Evolutionary conservation across 2,888 invertebrate genomes (phyloP).

Genomic region (Hofmannophila pseudospretella): DNA sequence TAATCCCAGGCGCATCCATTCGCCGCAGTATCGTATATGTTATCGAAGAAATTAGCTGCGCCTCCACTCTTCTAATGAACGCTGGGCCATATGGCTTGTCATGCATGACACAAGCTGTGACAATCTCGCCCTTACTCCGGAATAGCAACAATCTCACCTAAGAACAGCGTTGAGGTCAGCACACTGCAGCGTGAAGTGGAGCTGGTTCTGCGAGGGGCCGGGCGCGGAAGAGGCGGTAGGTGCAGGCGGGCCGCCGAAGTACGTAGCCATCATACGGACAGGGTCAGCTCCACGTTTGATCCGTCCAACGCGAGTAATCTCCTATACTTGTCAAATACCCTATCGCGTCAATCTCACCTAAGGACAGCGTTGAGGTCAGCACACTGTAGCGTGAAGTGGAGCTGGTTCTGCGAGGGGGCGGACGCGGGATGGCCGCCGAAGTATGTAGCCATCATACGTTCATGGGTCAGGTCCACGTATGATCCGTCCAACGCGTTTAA

Average conservation of each 20-base stretch:
- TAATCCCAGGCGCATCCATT: too few relatives aligned
- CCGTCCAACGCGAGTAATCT: too few relatives aligned
- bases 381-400: conserved; percentile 59
- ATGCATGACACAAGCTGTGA: too few relatives aligned
- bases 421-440: conserved; percentile 74
- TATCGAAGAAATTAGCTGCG: too few relatives aligned
- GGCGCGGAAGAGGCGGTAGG: conserved; percentile 22
- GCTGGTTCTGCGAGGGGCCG: conserved; percentile 53
- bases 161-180: conserved; percentile 47
- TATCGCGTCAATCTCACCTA: conserved; percentile 49
- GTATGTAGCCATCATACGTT: conserved; percentile 87
- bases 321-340: too few relatives aligned
- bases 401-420: conserved; percentile 55
- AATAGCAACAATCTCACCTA: too few relatives aligned
- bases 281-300: conserved; percentile 89
- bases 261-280: conserved; percentile 90
- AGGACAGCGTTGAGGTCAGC: conserved; percentile 47
- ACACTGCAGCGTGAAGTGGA: conserved; percentile 59
- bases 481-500: too few relatives aligned
- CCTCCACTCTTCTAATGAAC: too few relatives aligned
- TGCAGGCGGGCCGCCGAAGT: conserved; percentile 73
- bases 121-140: too few relatives aligned
- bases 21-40: too few relatives aligned
- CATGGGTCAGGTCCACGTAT: conserved; percentile 93
- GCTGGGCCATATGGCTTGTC: too few relatives aligned